Percentiles rank a stretch among this genome's conserved stretches.
phyloP scores from a whole-genome alignment of 2,888 invertebrate genomes.

The Eudemis profundana region DNA sequence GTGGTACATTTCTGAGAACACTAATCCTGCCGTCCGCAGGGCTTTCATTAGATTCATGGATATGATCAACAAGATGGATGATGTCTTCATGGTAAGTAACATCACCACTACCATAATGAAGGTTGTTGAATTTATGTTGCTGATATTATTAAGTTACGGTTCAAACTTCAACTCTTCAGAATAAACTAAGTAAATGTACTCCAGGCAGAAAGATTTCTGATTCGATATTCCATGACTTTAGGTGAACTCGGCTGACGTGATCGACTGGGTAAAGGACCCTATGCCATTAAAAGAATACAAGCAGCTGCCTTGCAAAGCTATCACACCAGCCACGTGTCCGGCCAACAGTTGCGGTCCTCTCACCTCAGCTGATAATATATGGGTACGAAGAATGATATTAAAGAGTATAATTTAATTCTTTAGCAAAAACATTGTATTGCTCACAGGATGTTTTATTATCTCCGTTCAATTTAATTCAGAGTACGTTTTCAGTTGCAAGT shows the following conservation, averaged over 20 bases:
- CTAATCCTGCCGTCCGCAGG: slow-evolving; percentile 70
- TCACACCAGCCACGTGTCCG: slow-evolving; percentile 46
- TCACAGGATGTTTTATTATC: too few species aligned
- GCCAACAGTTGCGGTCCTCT: slow-evolving; percentile 55
- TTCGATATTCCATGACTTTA: slow-evolving; percentile 53
- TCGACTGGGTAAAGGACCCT: slow-evolving; percentile 84
- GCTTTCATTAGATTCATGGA: slow-evolving; percentile 85
- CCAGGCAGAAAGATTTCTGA: too few species aligned
- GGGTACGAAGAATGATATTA: slow-evolving; percentile 52
- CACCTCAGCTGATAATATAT: slow-evolving; percentile 50
- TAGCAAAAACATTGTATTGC: too few species aligned
- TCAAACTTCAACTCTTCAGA: too few species aligned
- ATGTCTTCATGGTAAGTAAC: slow-evolving; percentile 84
- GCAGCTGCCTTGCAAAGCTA: slow-evolving; percentile 49
- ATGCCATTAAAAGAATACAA: slow-evolving; percentile 65
- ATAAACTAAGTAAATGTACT: too few species aligned
- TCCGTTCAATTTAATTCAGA: too few species aligned
- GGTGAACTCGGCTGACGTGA: slow-evolving; percentile 73
- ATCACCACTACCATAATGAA: too few species aligned
- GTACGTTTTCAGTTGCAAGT: too few species aligned
- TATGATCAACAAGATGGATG: slow-evolving; percentile 78
- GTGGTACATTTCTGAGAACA: slow-evolving; percentile 78
- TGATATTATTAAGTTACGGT: too few species aligned
- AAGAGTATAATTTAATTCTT: too few species aligned
- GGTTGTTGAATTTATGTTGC: too few species aligned